Evolutionary conservation across 1,140 invertebrate genomes (phyloP), one percentile per base, ranked within the genome.

Genomic region (Brachionus calyciflorus): DNA sequence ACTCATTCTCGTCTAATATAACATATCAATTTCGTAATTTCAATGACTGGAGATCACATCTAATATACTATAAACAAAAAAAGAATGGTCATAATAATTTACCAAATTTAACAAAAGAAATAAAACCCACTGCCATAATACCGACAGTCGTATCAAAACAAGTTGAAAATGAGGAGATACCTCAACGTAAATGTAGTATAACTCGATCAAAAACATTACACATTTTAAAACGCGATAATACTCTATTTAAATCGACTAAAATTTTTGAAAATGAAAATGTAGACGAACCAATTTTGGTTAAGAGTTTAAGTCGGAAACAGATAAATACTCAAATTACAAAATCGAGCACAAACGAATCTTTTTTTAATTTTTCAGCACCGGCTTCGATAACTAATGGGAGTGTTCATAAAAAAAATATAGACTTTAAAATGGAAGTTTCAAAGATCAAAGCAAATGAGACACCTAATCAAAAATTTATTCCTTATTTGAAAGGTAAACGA

Each of bases 41-140:
- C 30, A 65, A 46, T 14, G 60, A 65, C 41, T 65, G 60, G 60
- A 19, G 60, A 26, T 65, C 60, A 44, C 60, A 65, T 65, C 44
- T 65, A 65, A 65, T 65, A 2, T 65, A 44, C 12, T 65, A 65
- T 26, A 65, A 65, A n/a, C 60, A 65, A 65, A 65, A 44, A 44
- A 65, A 65, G 44, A 65, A 65, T 44, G 40, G 60, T 65, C 33
- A 24, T 21, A 46, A 24, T 21, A 65, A 65, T 46, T 17, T 60
- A n/a, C 55, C 55, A 37, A 60, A 37, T 37, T 33, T 60, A 33
- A 12, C 37, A 37, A 60, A 60, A 33, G 55, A 60, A 60, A 33
- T 60, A 17, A 60, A 60, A 17, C 55, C 33, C n/a, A 60, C 30
- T 33, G 37, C 33, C 37, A 33, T 60, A 1, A 10, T 37, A 7